phyloP scores from a whole-genome alignment of 2,797 vertebrate genomes.

The Adrianichthys oophorus region DNA sequence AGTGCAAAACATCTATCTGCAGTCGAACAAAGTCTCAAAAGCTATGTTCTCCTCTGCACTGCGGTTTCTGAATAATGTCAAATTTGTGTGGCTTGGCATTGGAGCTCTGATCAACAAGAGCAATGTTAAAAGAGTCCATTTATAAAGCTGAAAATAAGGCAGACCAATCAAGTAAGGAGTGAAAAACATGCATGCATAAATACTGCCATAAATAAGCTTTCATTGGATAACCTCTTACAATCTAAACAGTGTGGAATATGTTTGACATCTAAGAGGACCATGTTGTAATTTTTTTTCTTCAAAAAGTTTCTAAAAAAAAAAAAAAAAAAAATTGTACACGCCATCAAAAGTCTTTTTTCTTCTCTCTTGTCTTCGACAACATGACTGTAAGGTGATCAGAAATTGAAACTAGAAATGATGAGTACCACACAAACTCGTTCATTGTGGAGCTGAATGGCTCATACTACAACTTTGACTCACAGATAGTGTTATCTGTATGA shows the following conservation, averaged over 20 bases:
- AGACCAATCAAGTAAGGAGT: no score
- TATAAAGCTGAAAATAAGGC: no score
- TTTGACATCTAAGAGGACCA: background rate
- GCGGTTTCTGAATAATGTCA: background rate
- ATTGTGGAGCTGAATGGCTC: conserved; percentile 17
- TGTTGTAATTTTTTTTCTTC: background rate
- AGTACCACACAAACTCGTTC: conserved; percentile 7
- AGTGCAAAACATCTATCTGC: background rate
- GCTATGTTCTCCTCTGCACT: background rate
- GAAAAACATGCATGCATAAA: no score
- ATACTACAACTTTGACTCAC: conserved; percentile 28
- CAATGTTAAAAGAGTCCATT: no score
- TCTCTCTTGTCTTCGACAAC: background rate
- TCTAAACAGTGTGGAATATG: background rate
- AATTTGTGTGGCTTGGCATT: background rate
- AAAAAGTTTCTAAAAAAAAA: background rate
- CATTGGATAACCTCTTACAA: no score
- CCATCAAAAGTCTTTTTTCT: background rate
- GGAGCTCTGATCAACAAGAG: no score
- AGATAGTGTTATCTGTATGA: background rate
- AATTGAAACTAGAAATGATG: conserved; percentile 30
- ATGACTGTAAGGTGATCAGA: background rate
- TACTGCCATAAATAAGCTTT: no score
- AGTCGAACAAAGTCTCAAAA: background rate
- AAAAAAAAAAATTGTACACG: background rate